phyloP scores from a whole-genome alignment of 2,797 vertebrate species.

The Helostoma temminkii region DNA sequence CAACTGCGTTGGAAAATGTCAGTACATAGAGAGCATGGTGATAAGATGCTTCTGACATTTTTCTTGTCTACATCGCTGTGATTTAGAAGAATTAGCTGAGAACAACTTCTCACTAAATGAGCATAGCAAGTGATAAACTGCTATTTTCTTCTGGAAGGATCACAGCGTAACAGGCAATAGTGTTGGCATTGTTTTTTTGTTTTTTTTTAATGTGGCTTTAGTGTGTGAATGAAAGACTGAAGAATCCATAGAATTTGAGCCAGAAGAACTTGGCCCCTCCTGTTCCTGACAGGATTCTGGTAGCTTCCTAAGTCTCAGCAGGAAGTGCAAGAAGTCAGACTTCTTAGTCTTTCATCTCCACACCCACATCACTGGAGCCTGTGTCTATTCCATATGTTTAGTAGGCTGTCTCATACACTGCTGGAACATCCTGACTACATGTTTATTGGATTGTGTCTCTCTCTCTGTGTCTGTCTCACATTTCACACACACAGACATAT shows the following conservation, averaged over 20 bases:
- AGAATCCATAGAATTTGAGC: constrained; percentile 61
- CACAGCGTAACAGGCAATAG: constrained; percentile 1
- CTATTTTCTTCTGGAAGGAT: constrained; percentile 23
- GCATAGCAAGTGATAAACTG: constrained; percentile 21
- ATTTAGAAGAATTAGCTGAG: constrained; percentile 40
- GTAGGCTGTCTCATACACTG: constrained; percentile 11
- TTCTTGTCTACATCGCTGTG: constrained; percentile 23
- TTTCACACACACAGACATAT: constrained; percentile 16
- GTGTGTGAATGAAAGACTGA: constrained; percentile 52
- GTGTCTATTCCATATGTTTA: constrained; percentile 40
- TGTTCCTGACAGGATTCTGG: constrained; percentile 83
- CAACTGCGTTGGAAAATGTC: constrained; percentile 77
- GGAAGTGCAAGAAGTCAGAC: constrained; percentile 81
- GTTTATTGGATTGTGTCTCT: constrained; percentile 42
- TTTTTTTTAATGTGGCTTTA: neutral
- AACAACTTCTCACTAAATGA: constrained; percentile 21
- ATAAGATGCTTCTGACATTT: constrained; percentile 57
- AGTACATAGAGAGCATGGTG: constrained; percentile 66
- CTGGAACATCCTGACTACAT: constrained; percentile 31
- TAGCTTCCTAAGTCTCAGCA: constrained; percentile 83
- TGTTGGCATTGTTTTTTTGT: neutral
- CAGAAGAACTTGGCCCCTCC: constrained; percentile 70
- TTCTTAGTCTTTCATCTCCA: constrained; percentile 73
- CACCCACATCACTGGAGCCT: constrained; percentile 58
- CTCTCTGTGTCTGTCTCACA: constrained; percentile 13